A percentile compares a stretch with the other conserved stretches of the same genome.
Evolutionary conservation across 2,888 invertebrate species (phyloP).

Genomic region (Leptinotarsa rubiginosa): DNA sequence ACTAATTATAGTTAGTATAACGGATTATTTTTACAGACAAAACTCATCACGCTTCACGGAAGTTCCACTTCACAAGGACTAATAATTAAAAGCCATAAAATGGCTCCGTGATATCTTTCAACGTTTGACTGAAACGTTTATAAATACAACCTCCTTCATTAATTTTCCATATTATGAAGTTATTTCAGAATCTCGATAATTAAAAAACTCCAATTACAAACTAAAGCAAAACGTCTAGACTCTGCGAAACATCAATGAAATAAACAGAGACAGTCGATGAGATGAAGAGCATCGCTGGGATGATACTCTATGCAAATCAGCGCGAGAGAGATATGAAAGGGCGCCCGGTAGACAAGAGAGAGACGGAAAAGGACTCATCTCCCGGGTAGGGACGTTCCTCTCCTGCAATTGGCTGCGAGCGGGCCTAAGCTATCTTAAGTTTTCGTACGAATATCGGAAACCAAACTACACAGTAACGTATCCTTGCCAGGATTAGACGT

Average conservation of each 20-base stretch:
- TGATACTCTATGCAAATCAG: slow-evolving; percentile 42
- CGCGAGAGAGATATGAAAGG: slow-evolving; percentile 39
- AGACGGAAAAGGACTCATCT: slow-evolving; percentile 45
- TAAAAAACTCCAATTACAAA: slow-evolving; percentile 32
- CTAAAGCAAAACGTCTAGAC: slow-evolving; percentile 40
- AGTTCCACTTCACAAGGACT: slow-evolving; percentile 5
- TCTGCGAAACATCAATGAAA: slow-evolving; percentile 47
- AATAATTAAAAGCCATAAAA: slow-evolving; percentile 13
- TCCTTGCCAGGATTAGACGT: slow-evolving; percentile 33
- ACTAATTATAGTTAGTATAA: neutral
- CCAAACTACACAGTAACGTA: slow-evolving; percentile 44
- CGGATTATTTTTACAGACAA: neutral
- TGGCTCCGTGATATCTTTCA: slow-evolving; percentile 26
- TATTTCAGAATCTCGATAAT: slow-evolving; percentile 33
- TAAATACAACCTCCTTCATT: slow-evolving; percentile 29
- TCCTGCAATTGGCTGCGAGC: slow-evolving; percentile 47
- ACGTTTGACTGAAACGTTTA: slow-evolving; percentile 23
- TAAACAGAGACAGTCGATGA: slow-evolving; percentile 39
- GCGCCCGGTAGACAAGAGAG: slow-evolving; percentile 27
- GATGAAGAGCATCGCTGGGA: slow-evolving; percentile 40
- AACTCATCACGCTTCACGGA: slow-evolving; percentile 13
- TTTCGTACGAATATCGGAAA: slow-evolving; percentile 51
- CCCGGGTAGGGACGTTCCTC: slow-evolving; percentile 52
- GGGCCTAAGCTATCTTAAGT: slow-evolving; percentile 51
- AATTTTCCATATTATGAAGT: slow-evolving; percentile 30